Percentiles rank a stretch among this genome's conserved stretches.
Evolutionary conservation across 2,797 vertebrate species (phyloP).

Genomic region (Rhabdophis nuchalis): DNA sequence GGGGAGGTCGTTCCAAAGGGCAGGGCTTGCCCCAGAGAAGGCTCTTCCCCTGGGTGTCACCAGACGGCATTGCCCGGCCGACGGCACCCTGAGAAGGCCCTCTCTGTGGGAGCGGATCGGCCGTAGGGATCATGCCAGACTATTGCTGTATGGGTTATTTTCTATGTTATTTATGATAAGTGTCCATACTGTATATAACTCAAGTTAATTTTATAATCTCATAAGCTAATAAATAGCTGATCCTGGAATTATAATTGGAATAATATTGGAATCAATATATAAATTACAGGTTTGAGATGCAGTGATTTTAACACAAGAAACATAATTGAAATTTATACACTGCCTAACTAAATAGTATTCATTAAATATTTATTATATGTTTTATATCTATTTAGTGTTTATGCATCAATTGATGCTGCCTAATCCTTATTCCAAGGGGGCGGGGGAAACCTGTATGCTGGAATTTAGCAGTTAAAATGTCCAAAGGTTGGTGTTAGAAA

Average conservation of each 20-base stretch:
- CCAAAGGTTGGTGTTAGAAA: neutral
- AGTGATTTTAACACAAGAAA: neutral
- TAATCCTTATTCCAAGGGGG: neutral
- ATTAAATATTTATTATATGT: neutral
- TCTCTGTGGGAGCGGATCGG: no score
- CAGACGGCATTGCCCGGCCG: no score
- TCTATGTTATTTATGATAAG: neutral
- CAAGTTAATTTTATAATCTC: neutral
- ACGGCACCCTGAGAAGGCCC: no score
- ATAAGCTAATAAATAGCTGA: neutral
- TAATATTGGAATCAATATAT: neutral
- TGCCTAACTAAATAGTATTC: neutral
- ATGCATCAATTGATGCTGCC: neutral
- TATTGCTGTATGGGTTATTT: neutral
- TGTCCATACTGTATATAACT: neutral
- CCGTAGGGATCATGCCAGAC: no score
- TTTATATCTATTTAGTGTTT: neutral
- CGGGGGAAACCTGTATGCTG: neutral
- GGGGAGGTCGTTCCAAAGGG: no score
- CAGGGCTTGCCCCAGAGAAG: no score
- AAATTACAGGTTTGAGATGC: neutral
- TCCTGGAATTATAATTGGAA: neutral
- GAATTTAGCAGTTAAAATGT: neutral
- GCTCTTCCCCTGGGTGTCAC: no score
- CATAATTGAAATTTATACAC: neutral